phyloP scores from a whole-genome alignment of 2,797 vertebrate genomes.

The Taeniopygia guttata region DNA sequence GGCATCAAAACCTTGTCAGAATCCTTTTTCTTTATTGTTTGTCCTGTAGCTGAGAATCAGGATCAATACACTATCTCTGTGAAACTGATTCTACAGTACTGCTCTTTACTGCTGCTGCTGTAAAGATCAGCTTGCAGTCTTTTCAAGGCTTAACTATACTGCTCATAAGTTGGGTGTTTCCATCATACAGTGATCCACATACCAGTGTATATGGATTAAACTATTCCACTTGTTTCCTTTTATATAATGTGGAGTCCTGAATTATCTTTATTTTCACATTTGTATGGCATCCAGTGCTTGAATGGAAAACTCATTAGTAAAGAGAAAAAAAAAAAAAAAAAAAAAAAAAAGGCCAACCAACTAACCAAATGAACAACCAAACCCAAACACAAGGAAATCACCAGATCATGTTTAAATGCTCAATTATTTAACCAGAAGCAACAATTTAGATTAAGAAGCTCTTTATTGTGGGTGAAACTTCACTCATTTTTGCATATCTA shows the following conservation, averaged over 20 bases:
- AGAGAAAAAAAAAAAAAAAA: no score
- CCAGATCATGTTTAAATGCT: neutral
- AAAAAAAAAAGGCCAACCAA: neutral
- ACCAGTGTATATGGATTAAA: neutral
- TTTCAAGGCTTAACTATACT: neutral
- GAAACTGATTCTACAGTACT: neutral
- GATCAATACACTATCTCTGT: neutral
- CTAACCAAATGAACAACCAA: neutral
- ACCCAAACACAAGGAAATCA: neutral
- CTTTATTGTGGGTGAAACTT: neutral
- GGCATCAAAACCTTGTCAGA: neutral
- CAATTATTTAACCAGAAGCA: neutral
- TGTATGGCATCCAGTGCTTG: neutral
- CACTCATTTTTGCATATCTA: neutral
- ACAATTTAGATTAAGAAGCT: neutral
- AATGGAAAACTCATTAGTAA: neutral
- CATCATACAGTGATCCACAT: neutral
- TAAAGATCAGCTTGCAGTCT: neutral
- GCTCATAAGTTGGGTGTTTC: neutral
- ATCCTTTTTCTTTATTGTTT: neutral
- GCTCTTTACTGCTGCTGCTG: neutral
- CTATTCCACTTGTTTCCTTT: neutral
- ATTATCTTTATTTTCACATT: neutral
- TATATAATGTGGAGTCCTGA: neutral
- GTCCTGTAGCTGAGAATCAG: neutral